A percentile compares a stretch with the other conserved stretches of the same genome.
Conservation (phyloP, 2,113 vertebrate species). For the Turnix velox region DNA sequence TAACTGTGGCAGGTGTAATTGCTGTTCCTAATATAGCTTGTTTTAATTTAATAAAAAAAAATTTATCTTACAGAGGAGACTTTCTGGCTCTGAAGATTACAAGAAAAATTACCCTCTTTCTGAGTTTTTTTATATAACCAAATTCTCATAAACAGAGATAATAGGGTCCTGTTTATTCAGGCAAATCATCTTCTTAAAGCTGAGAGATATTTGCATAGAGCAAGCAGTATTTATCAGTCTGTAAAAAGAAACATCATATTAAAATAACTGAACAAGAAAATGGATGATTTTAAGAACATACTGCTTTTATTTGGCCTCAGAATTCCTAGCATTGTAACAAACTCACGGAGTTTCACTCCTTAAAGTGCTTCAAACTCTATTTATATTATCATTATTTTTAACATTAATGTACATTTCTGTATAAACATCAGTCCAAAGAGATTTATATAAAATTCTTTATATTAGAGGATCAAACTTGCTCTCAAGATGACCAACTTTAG, state of each 20-base stretch:
- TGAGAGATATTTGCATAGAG: not conserved
- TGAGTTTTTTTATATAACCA: not conserved
- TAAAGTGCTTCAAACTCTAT: constrained; percentile 70
- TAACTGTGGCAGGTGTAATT: not conserved
- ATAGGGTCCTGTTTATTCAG: not conserved
- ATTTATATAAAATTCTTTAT: constrained; percentile 20
- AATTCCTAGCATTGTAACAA: constrained; percentile 43
- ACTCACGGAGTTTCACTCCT: constrained; percentile 48
- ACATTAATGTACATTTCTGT: constrained; percentile 38
- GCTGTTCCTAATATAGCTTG: not conserved
- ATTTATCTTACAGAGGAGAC: not conserved
- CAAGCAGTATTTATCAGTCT: not conserved
- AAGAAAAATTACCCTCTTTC: not conserved
- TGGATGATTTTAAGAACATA: not conserved
- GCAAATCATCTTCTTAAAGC: not conserved
- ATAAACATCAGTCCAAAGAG: constrained; percentile 44
- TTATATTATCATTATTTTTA: constrained; percentile 67
- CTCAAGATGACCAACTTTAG: not conserved
- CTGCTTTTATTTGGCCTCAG: constrained; percentile 61
- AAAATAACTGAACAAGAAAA: not conserved
- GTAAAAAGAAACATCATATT: not conserved
- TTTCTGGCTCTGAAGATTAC: not conserved
- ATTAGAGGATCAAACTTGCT: constrained; percentile 17
- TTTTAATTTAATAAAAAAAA: not conserved
- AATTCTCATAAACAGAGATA: not conserved